Conservation (phyloP, 2,888 invertebrate genomes). For the Metalampra italica region DNA sequence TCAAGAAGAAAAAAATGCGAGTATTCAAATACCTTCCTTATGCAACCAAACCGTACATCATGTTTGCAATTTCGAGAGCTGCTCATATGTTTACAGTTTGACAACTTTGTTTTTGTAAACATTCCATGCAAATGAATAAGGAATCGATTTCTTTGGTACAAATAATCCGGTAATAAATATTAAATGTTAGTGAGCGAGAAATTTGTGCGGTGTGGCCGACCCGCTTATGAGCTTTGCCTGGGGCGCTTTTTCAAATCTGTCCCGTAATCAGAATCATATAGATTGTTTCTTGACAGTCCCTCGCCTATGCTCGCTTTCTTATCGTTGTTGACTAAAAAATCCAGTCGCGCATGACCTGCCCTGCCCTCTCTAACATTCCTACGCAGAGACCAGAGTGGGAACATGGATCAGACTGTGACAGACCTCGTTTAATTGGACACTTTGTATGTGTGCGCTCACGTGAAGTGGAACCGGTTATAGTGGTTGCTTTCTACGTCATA, state of each 20-base stretch:
- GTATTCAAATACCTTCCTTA: too few relatives aligned
- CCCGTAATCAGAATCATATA: constrained; percentile 47
- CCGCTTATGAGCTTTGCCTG: not conserved
- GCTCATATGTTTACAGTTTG: too few relatives aligned
- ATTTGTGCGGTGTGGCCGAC: too few relatives aligned
- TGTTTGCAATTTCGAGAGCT: too few relatives aligned
- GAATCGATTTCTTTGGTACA: too few relatives aligned
- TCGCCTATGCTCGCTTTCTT: constrained; percentile 63
- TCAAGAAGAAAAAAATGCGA: too few relatives aligned
- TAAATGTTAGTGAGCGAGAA: too few relatives aligned
- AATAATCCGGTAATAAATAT: too few relatives aligned
- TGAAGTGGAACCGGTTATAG: constrained; percentile 66
- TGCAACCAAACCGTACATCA: too few relatives aligned
- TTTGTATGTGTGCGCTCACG: constrained; percentile 66
- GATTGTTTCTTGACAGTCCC: constrained; percentile 55
- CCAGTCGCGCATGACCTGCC: constrained; percentile 51
- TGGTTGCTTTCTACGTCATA: constrained; percentile 69
- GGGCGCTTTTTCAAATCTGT: constrained; percentile 19
- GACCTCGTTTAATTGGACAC: constrained; percentile 66
- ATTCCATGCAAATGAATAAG: too few relatives aligned
- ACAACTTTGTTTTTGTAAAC: too few relatives aligned
- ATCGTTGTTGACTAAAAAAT: constrained; percentile 53
- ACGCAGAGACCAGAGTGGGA: constrained; percentile 35
- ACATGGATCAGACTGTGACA: constrained; percentile 57
- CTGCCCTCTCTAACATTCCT: constrained; percentile 37